Conservation (phyloP, 30 jellyfish, hydroid and myxozoan species). For the Phacellophora camtschatica region DNA sequence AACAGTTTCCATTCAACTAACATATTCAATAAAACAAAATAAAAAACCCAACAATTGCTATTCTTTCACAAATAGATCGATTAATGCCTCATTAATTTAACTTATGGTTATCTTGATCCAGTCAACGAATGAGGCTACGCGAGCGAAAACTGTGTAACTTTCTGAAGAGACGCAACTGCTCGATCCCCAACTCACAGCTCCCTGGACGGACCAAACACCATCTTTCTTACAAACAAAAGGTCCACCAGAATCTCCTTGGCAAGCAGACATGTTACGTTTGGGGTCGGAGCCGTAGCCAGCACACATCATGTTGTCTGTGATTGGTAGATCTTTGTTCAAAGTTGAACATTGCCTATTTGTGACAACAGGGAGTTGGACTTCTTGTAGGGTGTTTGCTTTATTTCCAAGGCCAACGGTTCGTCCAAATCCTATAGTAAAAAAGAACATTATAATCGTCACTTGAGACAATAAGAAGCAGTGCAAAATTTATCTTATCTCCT, state of each 20-base stretch:
- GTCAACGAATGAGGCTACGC: neutral
- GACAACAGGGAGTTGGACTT: neutral
- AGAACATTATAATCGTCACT: too few relatives aligned
- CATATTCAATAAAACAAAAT: too few relatives aligned
- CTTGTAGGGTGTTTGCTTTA: neutral
- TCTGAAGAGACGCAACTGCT: neutral
- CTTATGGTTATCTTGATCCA: slow-evolving; percentile 1
- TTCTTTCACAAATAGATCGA: too few relatives aligned
- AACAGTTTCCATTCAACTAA: too few relatives aligned
- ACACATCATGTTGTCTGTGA: neutral
- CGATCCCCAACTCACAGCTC: slow-evolving; percentile 5
- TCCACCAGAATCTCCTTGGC: slow-evolving; percentile 32
- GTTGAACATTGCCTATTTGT: neutral
- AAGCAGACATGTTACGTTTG: neutral
- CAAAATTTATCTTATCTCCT: too few relatives aligned
- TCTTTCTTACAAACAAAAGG: neutral
- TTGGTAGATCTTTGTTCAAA: neutral
- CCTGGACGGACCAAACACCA: neutral
- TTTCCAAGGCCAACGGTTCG: neutral
- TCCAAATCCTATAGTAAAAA: neutral
- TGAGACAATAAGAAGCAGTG: too few relatives aligned
- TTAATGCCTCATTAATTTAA: too few relatives aligned
- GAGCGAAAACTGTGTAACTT: neutral
- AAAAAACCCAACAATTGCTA: too few relatives aligned
- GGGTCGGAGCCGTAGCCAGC: neutral